These are phyloP conservation scores for Sphaeramia orbicularis DNA, from an alignment of 2,797 vertebrate genomes.

Conservation along the genomic window DNA sequence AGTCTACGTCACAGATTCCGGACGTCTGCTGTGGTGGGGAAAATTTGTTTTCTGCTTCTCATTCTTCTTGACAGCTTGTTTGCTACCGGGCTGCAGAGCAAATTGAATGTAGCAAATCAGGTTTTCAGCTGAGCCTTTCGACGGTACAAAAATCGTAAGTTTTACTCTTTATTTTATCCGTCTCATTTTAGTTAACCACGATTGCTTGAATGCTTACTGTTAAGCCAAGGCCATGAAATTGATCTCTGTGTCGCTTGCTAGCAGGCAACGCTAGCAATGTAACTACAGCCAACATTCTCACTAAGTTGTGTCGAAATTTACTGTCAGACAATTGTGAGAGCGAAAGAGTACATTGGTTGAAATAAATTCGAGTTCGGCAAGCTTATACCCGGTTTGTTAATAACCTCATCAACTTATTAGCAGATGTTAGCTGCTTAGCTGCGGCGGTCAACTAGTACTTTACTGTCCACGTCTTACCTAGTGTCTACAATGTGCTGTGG, in stretches of 20 bases:
- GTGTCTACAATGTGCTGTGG: constrained; percentile 5
- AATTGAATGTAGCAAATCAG: constrained; percentile 42
- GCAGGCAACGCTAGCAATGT: constrained; percentile 64
- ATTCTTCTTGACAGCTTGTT: constrained; percentile 67
- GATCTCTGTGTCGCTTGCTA: constrained; percentile 69
- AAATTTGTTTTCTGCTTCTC: constrained; percentile 74
- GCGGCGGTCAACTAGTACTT: constrained; percentile 12
- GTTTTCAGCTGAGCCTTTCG: constrained; percentile 28
- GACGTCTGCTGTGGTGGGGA: constrained; percentile 68
- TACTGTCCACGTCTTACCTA: background rate
- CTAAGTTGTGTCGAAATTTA: constrained; percentile 23
- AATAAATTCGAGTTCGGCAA: background rate
- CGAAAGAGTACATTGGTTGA: background rate
- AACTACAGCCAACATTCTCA: constrained; percentile 24
- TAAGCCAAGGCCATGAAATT: constrained; percentile 74
- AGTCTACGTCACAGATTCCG: constrained; percentile 69
- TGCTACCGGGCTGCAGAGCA: constrained; percentile 33
- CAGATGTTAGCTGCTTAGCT: constrained; percentile 1
- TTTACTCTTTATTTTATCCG: background rate
- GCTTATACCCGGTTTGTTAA: background rate
- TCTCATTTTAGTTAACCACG: constrained; percentile 11
- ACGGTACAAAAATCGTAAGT: constrained; percentile 61
- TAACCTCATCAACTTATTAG: background rate
- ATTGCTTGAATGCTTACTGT: constrained; percentile 22
- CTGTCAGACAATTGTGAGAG: background rate